Base-by-base conservation (phyloP, 1,140 invertebrate species). In the Drosophila punjabiensis region DNA sequence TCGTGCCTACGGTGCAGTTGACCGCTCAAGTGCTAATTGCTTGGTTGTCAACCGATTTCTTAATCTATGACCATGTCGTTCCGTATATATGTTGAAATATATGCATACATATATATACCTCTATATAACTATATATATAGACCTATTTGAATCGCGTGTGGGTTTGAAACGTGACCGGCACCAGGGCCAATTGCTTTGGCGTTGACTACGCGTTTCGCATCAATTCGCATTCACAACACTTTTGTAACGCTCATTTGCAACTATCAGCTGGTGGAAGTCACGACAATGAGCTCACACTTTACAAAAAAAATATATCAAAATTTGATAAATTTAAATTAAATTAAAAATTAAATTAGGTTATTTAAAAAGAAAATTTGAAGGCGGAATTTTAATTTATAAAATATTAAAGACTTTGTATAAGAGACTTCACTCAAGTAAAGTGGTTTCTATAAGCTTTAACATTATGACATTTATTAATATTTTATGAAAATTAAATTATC, bases 101-200 rank as follows among this genome's bases (percentile, higher is more conserved):
- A 53, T 32, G 13, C 2, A 18, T 4, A 13, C 2, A 32, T 32
- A 16, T 35, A 16, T 28, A 20, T 13, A 6, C 39, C 52, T 53
- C 9, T 48, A 45, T 70, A n/a, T 20, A 11, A 30, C 18, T 50
- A 30, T 68, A 62, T 60, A 60, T 39, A 28, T n/a, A 39, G 20
- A 28, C 33, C 6, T 56, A 37, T 24, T 24, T 58, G 58, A 41
- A 61, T 60, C 74, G 78, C 65, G 69, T 86, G 79, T 90, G 74
- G 75, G 45, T 56, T 8, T 9, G 53, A 90, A 90, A 90, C 86
- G 86, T 90, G 86, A 90, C 82, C 69, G 77, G 47, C 59, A 52
- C 35, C 65, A 69, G 16, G 71, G 48, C 56, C 64, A 52, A 77
- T 45, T 39, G 60, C 37, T 70, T 61, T 32, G 14, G 33, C 61